phyloP scores from a whole-genome alignment of 2,113 vertebrate genomes.

The Eubucco bourcierii region DNA sequence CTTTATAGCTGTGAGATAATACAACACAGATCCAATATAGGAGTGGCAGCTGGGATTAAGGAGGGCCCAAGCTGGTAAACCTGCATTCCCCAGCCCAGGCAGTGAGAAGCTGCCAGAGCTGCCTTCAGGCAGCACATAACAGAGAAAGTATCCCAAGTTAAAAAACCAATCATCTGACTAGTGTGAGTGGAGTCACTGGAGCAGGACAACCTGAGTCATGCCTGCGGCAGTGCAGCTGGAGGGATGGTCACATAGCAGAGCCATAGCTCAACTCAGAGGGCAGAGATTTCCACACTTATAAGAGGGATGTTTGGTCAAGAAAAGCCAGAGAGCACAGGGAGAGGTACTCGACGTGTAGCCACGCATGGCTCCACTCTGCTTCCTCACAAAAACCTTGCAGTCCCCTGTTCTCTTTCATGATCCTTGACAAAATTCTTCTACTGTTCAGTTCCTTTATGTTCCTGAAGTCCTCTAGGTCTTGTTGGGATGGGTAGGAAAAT shows the following conservation, averaged over 20 bases:
- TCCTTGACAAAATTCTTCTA: not conserved
- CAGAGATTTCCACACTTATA: not conserved
- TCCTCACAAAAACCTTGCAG: not conserved
- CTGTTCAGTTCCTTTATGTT: not conserved
- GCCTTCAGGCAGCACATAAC: not conserved
- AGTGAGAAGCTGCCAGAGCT: not conserved
- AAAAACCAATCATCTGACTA: not conserved
- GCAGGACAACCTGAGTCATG: not conserved
- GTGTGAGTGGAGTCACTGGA: not conserved
- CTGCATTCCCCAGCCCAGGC: not conserved
- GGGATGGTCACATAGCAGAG: not conserved
- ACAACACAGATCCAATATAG: not conserved
- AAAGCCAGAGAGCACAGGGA: not conserved
- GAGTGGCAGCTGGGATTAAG: not conserved
- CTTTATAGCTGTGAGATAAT: not conserved
- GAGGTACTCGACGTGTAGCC: not conserved
- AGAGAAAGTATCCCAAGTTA: not conserved
- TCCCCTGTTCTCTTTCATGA: not conserved
- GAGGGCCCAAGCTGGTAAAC: not conserved
- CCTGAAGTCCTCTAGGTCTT: not conserved
- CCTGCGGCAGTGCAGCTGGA: not conserved
- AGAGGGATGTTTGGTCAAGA: not conserved
- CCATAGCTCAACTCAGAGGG: not conserved
- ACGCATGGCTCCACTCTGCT: fast-evolving
- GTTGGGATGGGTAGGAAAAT: not conserved